Evolutionary conservation across 2,797 vertebrate genomes (phyloP), one percentile per base, ranked within the genome.

Genomic region (Scomberomorus guttatus): DNA sequence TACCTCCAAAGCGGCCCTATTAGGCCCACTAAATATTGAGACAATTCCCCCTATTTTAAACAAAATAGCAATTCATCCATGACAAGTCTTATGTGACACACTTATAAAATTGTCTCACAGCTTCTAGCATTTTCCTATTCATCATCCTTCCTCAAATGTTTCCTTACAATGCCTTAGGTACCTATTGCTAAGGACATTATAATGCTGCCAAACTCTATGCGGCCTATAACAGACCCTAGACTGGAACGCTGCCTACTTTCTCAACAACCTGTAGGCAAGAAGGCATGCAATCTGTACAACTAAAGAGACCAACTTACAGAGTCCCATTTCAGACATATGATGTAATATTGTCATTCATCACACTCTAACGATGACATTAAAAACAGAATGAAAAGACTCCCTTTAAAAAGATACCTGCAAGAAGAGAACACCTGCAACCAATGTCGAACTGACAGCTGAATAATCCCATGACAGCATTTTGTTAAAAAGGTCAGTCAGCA

Each of bases 21-120:
- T 64, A 72, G 60, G 66, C 65, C 75, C 77, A 86, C 84, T 75
- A 85, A 83, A 89, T 77, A 83, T 79, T 37, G 12, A 90, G 63
- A 83, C 46, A 78, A 74, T 73, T 88, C 37, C 13, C 52, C 66
- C 81, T 86, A 90, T 77, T 86, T 87, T 37, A 85, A 32, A 80
- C 62, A 84, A 87, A 89, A 84, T 52, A 82, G 68, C 32, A 70
- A 83, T 20, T 72, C 68, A 79, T 73, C 71, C 55, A 68, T 46
- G 48, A 68, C 50, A 63, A 79, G 70, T 72, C 70, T 52, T 50
- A 44, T 80, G 73, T 50, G 81, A 87, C 60, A 80, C 61, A 74
- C 63, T 72, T 82, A 79, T 48, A 77, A 87, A 74, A 78, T 34
- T 60, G 81, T 82, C 85, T 89, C 73, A 82, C 64, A 79, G 75